Conservation (phyloP, 2,888 invertebrate genomes). For the Aporophyla lueneburgensis region DNA sequence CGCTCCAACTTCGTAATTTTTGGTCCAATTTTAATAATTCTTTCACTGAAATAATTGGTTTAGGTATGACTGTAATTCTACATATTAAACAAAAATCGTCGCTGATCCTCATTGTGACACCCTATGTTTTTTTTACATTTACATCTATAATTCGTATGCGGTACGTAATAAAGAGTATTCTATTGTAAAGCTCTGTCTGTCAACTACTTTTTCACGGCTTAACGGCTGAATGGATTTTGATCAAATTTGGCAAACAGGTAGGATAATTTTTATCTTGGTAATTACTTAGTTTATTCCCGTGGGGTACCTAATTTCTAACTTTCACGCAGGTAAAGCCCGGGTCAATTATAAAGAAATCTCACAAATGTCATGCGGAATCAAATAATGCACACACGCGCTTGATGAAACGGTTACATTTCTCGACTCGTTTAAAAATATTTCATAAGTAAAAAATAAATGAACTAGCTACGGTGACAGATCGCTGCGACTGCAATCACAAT, state of each 20-base stretch:
- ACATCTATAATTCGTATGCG: background rate
- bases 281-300: too few species aligned
- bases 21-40: too few species aligned
- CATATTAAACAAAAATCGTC: too few species aligned
- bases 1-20: too few species aligned
- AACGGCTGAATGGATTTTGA: background rate
- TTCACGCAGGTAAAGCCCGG: too few species aligned
- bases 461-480: slow-evolving; percentile 71
- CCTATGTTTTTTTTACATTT: background rate
- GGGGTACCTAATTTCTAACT: too few species aligned
- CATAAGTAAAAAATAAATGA: slow-evolving; percentile 68
- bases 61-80: too few species aligned
- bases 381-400: background rate
- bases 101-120: too few species aligned
- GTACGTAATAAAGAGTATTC: background rate
- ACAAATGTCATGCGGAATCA: background rate
- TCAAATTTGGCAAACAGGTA: background rate
- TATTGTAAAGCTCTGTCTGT: background rate
- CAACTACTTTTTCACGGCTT: background rate
- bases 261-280: too few species aligned
- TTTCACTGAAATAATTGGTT: too few species aligned
- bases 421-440: slow-evolving; percentile 52
- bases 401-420: slow-evolving; percentile 19
- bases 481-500: slow-evolving; percentile 76
- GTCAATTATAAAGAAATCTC: background rate